Base-by-base conservation (phyloP, 2,888 invertebrate species). In the Cephus rjabovi region DNA sequence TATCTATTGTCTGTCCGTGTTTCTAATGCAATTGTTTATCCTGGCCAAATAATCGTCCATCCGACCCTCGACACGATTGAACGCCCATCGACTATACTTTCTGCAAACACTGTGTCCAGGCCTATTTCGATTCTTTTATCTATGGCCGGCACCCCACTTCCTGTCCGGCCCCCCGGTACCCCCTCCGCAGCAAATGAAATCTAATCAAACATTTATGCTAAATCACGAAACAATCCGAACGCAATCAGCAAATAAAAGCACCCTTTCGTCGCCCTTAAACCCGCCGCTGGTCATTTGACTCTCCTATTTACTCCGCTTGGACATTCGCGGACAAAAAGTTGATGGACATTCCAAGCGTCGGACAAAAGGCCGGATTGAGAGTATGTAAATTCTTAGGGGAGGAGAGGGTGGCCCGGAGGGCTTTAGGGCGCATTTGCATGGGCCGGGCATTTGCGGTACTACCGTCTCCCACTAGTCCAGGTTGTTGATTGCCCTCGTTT, bases 171-270 rank as follows among this genome's bases (percentile, higher is more conserved):
- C 82, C 77, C 80, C 76, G 79, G 79, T 82, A 81, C 79, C 80
- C 30, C 4, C 11, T 56, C 31, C 73, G 30, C 31, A 75, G 37
- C 79, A 81, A 82, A 80, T 76, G 56, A 85, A 91, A 91, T 91
- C 91, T 90, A 91, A 91, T 91, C 91, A 91, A 91, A 91, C 91
- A 91, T 91, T 91, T 91, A 91, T 91, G 91, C 91, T 91, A 91
- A 91, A 91, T 91, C 91, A 91, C 91, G 91, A 91, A 91, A 91
- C 91, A 91, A 91, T 91, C 90, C 89, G 89, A 90, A 89, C 88
- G 91, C 90, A 91, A 91, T 91, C 90, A 90, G 90, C 91, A 90
- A 91, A 91, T 91, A 91, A 91, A 91, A 91, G 89, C 77, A 35
- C 77, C 77, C 77, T 34, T 85, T 86, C 83, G 81, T 84, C 86